Evolutionary conservation across 2,797 vertebrate species (phyloP), one percentile per base, ranked within the genome.

Genomic region (Sebastolobus altivelis): DNA sequence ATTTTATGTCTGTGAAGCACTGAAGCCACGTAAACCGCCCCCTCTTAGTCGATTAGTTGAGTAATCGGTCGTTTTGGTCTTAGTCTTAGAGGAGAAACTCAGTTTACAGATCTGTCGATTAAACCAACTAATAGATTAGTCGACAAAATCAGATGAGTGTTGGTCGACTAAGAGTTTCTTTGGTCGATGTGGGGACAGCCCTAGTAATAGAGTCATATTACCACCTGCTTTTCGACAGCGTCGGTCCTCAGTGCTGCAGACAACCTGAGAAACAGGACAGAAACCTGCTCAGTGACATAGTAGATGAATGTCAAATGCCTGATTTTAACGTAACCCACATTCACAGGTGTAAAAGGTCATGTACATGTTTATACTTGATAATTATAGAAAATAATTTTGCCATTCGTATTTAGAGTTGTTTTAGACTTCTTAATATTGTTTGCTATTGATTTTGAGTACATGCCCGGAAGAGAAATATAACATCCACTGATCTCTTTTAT

Each of bases 181-280:
- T 43, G 40, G 5, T 43, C 13, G 40, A 43, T 43, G 40, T 43
- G 40, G 16, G 40, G 5, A 46, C 16, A 46, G 43, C 16, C 43
- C 6, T 46, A 46, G 14, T 46, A 18, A 18, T 58, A 43, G 33
- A 56, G 38, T 22, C 27, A 16, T 4, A 65, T 18, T 46, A 46
- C 22, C 58, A 65, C 65, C 79, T 79, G 83, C 33, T 54, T 60
- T 71, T 31, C 16, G 43, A 46, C 6, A 46, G 43, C 7, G 43
- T 46, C 6, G 43, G 43, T 46, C 6, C 3, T 46, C 43, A 46
- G 43, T 46, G 43, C 16, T 46, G 43, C 43, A 46, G 6, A 46
- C 43, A 18, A 46, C 43, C 43, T 46, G 43, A 46, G 43, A 63
- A 63, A 37, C 38, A 31, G 58, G 12, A 40, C 14, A 56, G 60